Evolutionary conservation across 2,797 vertebrate species (phyloP).

Genomic region (Gephyroberyx darwinii): DNA sequence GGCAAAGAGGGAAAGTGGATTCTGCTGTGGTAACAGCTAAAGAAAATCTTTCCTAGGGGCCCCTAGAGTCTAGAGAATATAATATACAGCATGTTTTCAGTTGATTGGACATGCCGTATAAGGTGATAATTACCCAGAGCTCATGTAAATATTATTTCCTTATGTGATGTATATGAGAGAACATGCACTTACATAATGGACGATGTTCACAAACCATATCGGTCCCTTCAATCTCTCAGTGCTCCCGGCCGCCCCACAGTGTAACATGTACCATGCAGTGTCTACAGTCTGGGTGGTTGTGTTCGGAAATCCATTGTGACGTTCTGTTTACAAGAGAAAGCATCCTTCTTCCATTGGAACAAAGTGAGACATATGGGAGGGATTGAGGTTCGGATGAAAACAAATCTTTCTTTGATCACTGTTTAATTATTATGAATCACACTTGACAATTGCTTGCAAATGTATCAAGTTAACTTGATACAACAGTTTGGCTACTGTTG

Average conservation of each 20-base stretch:
- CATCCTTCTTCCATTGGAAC: not conserved
- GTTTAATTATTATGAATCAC: not conserved
- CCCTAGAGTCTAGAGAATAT: not conserved
- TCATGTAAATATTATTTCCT: conserved; percentile 16
- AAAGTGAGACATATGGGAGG: not conserved
- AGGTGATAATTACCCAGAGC: not conserved
- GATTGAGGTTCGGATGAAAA: not conserved
- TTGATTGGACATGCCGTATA: not conserved
- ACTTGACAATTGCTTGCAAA: too few relatives aligned
- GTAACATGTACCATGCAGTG: not conserved
- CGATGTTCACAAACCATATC: not conserved
- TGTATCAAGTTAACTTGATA: too few relatives aligned
- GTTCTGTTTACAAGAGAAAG: not conserved
- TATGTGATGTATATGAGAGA: conserved; percentile 18
- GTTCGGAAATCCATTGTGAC: not conserved
- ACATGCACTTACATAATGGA: not conserved
- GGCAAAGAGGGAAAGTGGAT: too few relatives aligned
- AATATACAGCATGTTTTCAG: not conserved
- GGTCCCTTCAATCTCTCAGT: not conserved
- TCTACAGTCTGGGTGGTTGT: not conserved
- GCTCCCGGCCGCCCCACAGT: too few relatives aligned
- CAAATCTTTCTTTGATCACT: not conserved
- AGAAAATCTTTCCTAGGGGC: too few relatives aligned
- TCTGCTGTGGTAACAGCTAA: too few relatives aligned
- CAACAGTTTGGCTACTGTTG: too few relatives aligned